Evolutionary conservation across 2,888 invertebrate species (phyloP).

Genomic region (Mylabris sibirica): DNA sequence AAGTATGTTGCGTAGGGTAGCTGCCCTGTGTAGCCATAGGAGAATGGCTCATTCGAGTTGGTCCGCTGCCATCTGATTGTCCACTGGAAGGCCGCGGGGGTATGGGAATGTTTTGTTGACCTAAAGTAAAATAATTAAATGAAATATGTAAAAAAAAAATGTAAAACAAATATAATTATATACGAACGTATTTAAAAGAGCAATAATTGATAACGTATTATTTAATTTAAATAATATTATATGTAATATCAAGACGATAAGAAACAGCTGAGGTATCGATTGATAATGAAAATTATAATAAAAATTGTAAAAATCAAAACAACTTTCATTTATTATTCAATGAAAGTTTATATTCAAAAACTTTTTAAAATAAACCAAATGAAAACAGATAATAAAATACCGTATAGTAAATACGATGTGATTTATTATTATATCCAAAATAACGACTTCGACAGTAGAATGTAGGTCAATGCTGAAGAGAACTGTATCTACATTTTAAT

Average conservation of each 20-base stretch:
- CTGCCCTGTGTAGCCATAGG: slow-evolving; percentile 71
- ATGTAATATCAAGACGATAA: not conserved
- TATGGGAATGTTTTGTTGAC: slow-evolving; percentile 95
- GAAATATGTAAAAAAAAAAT: not conserved
- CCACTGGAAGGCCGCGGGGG: slow-evolving; percentile 93
- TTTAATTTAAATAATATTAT: not conserved
- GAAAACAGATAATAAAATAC: slow-evolving; percentile 5
- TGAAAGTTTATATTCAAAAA: slow-evolving; percentile 1
- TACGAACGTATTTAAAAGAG: too few relatives aligned
- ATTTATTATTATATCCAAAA: slow-evolving; percentile 38
- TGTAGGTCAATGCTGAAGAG: slow-evolving; percentile 52
- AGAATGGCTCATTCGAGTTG: slow-evolving; percentile 73
- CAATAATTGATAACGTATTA: not conserved
- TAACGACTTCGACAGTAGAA: slow-evolving; percentile 46
- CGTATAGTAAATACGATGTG: slow-evolving; percentile 18
- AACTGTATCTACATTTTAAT: slow-evolving; percentile 46
- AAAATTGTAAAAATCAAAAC: not conserved
- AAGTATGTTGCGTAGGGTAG: slow-evolving; percentile 69
- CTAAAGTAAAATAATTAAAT: slow-evolving; percentile 57
- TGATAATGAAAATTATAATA: not conserved
- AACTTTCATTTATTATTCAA: slow-evolving; percentile 1
- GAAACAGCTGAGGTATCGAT: slow-evolving; percentile 1
- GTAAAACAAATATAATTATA: too few relatives aligned
- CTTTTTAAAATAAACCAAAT: not conserved
- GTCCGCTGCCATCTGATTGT: slow-evolving; percentile 69